These are phyloP conservation scores for Atherinomorus stipes DNA, from an alignment of 2,113 vertebrate species.

Conservation along the genomic window DNA sequence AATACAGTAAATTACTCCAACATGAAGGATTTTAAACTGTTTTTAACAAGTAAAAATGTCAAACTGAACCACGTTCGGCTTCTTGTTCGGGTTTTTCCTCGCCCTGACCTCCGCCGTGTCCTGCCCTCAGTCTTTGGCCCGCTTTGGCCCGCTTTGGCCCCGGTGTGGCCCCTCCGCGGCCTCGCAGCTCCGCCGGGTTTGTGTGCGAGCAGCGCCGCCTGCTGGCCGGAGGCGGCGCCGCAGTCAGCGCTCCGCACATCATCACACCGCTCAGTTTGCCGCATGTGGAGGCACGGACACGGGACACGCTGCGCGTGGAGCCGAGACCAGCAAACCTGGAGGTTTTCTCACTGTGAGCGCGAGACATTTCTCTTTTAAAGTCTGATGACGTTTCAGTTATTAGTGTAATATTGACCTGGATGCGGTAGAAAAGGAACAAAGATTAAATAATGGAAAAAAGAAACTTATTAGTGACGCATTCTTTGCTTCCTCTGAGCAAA, in stretches of 20 bases:
- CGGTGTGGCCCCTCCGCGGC: conserved; percentile 21
- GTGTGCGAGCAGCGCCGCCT: conserved; percentile 74
- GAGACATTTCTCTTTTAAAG: neutral
- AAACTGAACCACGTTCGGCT: neutral
- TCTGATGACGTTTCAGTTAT: neutral
- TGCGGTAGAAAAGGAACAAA: neutral
- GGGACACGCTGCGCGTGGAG: neutral
- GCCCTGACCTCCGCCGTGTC: conserved; percentile 7
- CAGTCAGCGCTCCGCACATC: neutral
- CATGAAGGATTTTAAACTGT: neutral
- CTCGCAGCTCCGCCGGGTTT: conserved; percentile 19
- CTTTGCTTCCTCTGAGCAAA: neutral
- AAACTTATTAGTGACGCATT: neutral
- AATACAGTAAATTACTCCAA: neutral
- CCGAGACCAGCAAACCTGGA: neutral
- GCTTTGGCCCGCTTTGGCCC: neutral
- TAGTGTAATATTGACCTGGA: neutral
- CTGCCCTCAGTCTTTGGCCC: neutral
- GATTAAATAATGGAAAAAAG: neutral
- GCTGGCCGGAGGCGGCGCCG: conserved; percentile 35
- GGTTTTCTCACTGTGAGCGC: neutral
- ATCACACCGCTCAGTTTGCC: neutral
- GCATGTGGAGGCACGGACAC: neutral
- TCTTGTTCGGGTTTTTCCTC: neutral
- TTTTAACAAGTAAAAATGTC: neutral